Conservation (phyloP, 2,888 invertebrate genomes). For the Ectemnius cavifrons region DNA sequence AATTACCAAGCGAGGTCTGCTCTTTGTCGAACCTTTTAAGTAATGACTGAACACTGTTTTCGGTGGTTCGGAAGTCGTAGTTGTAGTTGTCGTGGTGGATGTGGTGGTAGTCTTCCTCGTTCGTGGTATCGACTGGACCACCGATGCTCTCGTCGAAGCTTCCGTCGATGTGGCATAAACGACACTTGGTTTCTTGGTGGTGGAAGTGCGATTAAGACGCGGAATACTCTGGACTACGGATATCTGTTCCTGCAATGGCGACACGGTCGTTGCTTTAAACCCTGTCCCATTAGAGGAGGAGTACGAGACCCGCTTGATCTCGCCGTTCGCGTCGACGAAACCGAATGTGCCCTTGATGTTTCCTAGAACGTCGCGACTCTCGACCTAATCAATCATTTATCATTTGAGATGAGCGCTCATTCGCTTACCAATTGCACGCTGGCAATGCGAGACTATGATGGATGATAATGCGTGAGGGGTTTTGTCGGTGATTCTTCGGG, state of each 20-base stretch:
- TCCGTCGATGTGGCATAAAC: conserved; percentile 78
- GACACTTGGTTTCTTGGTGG: conserved; percentile 78
- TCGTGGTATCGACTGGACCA: conserved; percentile 84
- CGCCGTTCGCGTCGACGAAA: conserved; percentile 87
- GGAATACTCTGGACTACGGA: conserved; percentile 76
- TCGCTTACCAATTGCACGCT: too few relatives aligned
- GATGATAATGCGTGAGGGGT: too few relatives aligned
- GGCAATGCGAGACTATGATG: too few relatives aligned
- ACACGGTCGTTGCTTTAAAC: conserved; percentile 78
- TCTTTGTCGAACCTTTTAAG: conserved; percentile 65
- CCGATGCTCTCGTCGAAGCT: conserved; percentile 81
- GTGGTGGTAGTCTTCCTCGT: conserved; percentile 77
- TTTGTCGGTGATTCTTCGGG: too few relatives aligned
- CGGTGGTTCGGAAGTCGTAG: conserved; percentile 69
- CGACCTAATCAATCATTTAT: conserved; percentile 79
- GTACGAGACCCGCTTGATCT: conserved; percentile 89
- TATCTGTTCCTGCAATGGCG: conserved; percentile 77
- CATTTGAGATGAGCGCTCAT: too few relatives aligned
- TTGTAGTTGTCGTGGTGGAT: conserved; percentile 69
- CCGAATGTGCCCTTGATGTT: conserved; percentile 92
- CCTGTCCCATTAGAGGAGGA: conserved; percentile 81
- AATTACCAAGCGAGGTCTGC: conserved; percentile 69
- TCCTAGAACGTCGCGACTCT: conserved; percentile 88
- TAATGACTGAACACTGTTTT: conserved; percentile 70
- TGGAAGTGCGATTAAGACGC: conserved; percentile 75